These are phyloP conservation scores for Drosophila grimshawi DNA, from an alignment of 1,140 invertebrate genomes.

Conservation along the genomic window DNA sequence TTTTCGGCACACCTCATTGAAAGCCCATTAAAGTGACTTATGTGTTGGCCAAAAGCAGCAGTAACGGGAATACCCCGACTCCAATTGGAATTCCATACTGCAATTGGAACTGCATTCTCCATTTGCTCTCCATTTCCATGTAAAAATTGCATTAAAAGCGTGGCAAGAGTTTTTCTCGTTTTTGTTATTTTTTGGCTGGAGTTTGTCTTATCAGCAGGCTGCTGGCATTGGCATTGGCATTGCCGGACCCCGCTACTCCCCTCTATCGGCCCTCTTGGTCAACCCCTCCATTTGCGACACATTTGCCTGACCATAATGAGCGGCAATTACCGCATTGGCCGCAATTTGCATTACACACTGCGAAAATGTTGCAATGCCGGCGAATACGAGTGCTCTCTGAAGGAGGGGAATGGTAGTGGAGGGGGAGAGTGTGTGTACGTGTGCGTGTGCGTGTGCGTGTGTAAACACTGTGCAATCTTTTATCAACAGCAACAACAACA, in stretches of 20 bases:
- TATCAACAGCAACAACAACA: conserved; percentile 72
- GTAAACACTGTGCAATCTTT: conserved; percentile 77
- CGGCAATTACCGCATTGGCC: conserved; percentile 80
- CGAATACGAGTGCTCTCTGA: not conserved
- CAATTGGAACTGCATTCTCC: conserved; percentile 29
- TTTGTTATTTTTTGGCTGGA: conserved; percentile 51
- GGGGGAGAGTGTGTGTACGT: conserved; percentile 14
- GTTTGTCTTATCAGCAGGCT: conserved; percentile 73
- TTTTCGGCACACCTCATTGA: conserved; percentile 71
- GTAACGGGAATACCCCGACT: conserved; percentile 4
- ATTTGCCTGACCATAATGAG: conserved; percentile 82
- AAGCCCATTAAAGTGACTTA: conserved; percentile 82
- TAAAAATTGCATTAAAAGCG: conserved; percentile 81
- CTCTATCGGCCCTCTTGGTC: not conserved
- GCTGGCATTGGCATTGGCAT: conserved; percentile 37
- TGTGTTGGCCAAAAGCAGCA: conserved; percentile 41
- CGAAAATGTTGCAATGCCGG: conserved; percentile 68
- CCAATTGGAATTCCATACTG: conserved; percentile 36
- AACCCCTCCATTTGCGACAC: conserved; percentile 30
- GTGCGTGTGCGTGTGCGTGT: conserved; percentile 44
- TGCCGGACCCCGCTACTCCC: conserved; percentile 11
- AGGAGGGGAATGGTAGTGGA: not conserved
- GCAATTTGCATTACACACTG: conserved; percentile 80
- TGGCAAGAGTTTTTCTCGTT: conserved; percentile 27
- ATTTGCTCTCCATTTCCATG: conserved; percentile 27